Evolutionary conservation across 23 tunicate species (phyloP), one percentile per base, ranked within the genome.

Genomic region (Clavelina lepadiformis): DNA sequence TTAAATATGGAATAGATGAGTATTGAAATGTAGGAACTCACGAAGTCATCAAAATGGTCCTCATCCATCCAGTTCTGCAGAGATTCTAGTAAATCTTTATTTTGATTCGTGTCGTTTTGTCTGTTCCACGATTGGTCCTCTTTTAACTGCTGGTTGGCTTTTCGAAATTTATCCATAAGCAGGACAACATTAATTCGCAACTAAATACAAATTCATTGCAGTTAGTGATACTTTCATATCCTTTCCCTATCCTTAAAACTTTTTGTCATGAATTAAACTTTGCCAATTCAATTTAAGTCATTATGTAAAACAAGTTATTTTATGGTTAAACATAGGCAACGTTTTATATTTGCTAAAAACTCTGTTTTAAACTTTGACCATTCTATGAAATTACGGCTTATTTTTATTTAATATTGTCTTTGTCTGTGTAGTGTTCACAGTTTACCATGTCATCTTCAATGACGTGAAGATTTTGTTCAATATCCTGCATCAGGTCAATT

Each of bases 61-160:
- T 60, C 69, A 15, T 83, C 82, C 69, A 83, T 51, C 91, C 91
- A 83, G 13, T 58, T 75, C 36, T 83, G 82, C 46, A 83, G 37
- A 3, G 91, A 58, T 38, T 52, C 56, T 24, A 83, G 74, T 23
- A 72, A 45, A 28, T 83, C 91, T 5, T 65, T 27, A 31, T 67
- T 83, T 38, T 68, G n/a, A n/a, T n/a, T n/a, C n/a, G n/a, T n/a
- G n/a, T n/a, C n/a, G n/a, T n/a, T n/a, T n/a, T n/a, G n/a, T n/a
- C n/a, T n/a, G n/a, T n/a, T n/a, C n/a, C n/a, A n/a, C n/a, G n/a
- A n/a, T n/a, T n/a, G n/a, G n/a, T n/a, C n/a, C n/a, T n/a, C n/a
- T n/a, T 58, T 26, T 21, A 3, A 5, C 8, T 25, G 31, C 50
- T 5, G 19, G 26, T 7, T 63, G 68, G 7, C n/a, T n/a, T n/a